phyloP scores from a whole-genome alignment of 2,797 vertebrate species.

The Smutsia temminckii region DNA sequence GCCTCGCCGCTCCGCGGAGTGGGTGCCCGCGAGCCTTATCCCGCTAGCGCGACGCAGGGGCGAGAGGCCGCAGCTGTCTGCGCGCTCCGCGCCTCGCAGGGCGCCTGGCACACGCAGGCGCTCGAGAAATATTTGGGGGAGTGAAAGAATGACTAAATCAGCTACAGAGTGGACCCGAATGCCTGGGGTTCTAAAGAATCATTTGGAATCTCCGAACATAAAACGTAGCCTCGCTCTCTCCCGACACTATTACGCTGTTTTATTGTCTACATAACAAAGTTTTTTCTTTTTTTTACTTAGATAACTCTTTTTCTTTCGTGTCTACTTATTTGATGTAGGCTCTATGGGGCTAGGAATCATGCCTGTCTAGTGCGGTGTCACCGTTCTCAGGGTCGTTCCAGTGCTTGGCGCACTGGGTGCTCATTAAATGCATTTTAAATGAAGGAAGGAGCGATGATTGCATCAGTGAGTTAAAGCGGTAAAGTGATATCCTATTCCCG shows the following conservation, averaged over 20 bases:
- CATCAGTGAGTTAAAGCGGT: neutral
- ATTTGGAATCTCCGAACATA: neutral
- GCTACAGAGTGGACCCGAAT: too few species aligned
- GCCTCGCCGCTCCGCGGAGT: neutral
- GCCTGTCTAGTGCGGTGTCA: neutral
- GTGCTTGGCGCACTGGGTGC: neutral
- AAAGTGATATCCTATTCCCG: neutral
- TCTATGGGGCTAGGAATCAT: neutral
- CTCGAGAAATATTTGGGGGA: neutral
- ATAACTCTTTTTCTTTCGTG: neutral
- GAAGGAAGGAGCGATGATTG: neutral
- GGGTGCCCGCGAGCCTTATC: neutral
- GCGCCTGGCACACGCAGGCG: neutral
- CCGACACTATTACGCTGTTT: neutral
- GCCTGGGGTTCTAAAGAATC: neutral
- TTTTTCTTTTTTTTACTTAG: neutral
- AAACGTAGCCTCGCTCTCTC: neutral
- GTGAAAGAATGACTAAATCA: neutral
- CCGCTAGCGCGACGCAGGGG: neutral
- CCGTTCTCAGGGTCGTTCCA: neutral
- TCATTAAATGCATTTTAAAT: neutral
- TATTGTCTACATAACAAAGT: neutral
- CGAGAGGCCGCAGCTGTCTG: neutral
- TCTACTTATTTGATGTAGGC: neutral
- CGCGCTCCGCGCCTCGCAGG: neutral